Percentiles rank a stretch among this genome's conserved stretches.
These are phyloP conservation scores for Melanargia galathea DNA, from an alignment of 2,888 invertebrate genomes.

Conservation along the genomic window DNA sequence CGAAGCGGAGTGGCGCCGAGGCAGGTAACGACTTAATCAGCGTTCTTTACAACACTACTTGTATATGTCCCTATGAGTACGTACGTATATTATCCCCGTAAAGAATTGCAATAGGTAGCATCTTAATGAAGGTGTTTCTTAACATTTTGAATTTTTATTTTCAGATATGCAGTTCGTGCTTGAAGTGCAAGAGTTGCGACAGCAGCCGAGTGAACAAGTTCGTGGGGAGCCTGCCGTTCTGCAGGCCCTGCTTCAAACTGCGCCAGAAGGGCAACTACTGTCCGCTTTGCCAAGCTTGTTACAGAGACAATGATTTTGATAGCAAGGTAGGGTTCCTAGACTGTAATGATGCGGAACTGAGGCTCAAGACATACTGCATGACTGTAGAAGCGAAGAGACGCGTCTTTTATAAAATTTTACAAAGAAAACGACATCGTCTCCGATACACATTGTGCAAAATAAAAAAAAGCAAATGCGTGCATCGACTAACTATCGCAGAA, in stretches of 20 bases:
- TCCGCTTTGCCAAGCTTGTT: constrained; percentile 95
- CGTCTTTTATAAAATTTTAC: too few species aligned
- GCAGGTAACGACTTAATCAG: too few species aligned
- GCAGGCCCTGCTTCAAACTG: constrained; percentile 92
- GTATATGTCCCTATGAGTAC: too few species aligned
- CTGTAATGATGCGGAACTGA: not conserved
- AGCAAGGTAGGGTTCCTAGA: constrained; percentile 82
- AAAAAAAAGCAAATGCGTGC: too few species aligned
- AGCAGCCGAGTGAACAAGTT: constrained; percentile 89
- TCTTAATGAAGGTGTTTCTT: not conserved
- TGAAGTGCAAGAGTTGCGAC: constrained; percentile 95
- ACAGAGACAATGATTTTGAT: constrained; percentile 95
- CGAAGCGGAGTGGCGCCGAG: too few species aligned
- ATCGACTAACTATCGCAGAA: too few species aligned
- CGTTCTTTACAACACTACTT: too few species aligned
- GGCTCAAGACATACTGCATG: not conserved
- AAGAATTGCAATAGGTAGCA: too few species aligned
- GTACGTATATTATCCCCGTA: too few species aligned
- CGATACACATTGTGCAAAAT: too few species aligned
- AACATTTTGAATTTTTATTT: constrained; percentile 29
- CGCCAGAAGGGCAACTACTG: constrained; percentile 95
- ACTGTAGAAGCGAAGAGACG: too few species aligned
- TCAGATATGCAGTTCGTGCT: constrained; percentile 87
- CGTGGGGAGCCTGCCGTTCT: constrained; percentile 92
- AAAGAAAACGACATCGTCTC: too few species aligned